These are phyloP conservation scores for Acrocyrtus sp. DNA, from an alignment of 2,888 invertebrate genomes.

Conservation along the genomic window DNA sequence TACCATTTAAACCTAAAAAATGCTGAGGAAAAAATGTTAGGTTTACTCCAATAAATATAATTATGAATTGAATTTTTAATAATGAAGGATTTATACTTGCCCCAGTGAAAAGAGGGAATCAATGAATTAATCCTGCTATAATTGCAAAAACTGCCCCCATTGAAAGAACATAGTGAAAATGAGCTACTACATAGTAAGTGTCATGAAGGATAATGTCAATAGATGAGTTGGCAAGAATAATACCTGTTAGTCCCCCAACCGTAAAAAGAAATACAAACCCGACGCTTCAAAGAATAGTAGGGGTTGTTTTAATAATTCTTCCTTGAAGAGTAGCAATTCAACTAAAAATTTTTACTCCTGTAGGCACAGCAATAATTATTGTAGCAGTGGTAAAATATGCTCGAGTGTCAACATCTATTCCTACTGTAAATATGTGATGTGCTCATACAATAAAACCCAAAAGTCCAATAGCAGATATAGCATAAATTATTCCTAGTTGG, in stretches of 20 bases:
- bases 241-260: slow-evolving; percentile 75
- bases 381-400: slow-evolving; percentile 87
- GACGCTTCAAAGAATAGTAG: slow-evolving; percentile 74
- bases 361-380: slow-evolving; percentile 87
- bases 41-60: slow-evolving; percentile 81
- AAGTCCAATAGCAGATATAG: slow-evolving; percentile 83
- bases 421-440: slow-evolving; percentile 87
- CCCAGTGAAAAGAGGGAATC: slow-evolving; percentile 77
- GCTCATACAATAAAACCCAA: slow-evolving; percentile 87
- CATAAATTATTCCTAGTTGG: slow-evolving; percentile 80
- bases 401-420: slow-evolving; percentile 84
- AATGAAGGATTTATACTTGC: slow-evolving; percentile 71
- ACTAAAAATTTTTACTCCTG: slow-evolving; percentile 85
- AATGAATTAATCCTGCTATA: slow-evolving; percentile 78
- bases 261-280: slow-evolving; percentile 84
- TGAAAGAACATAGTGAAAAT: slow-evolving; percentile 84
- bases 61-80: slow-evolving; percentile 77
- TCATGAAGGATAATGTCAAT: slow-evolving; percentile 82
- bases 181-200: slow-evolving; percentile 86
- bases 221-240: slow-evolving; percentile 77
- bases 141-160: slow-evolving; percentile 84
- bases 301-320: slow-evolving; percentile 72
- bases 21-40: slow-evolving; percentile 85
- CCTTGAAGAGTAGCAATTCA: slow-evolving; percentile 79
- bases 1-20: slow-evolving; percentile 77